These are phyloP conservation scores for Rousettus leschenaultii DNA, from an alignment of 2,113 vertebrate species.

Conservation along the genomic window DNA sequence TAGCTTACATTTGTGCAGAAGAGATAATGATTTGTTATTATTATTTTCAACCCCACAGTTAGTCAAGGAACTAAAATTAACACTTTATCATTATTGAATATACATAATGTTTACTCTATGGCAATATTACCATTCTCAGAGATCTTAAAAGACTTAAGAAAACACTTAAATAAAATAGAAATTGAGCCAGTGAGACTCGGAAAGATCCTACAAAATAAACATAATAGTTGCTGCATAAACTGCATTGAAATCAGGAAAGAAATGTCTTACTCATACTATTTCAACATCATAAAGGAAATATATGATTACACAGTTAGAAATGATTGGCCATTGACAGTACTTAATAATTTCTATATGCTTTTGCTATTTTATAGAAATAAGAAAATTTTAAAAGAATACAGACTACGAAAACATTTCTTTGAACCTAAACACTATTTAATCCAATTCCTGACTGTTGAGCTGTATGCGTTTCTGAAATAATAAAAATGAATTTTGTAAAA, in stretches of 20 bases:
- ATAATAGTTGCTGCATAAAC: background rate
- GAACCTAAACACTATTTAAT: background rate
- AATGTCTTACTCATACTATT: background rate
- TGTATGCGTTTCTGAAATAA: background rate
- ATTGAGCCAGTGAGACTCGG: background rate
- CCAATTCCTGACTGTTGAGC: background rate
- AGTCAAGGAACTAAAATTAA: conserved; percentile 13
- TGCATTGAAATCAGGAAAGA: background rate
- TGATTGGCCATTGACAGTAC: background rate
- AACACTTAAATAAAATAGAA: conserved; percentile 9
- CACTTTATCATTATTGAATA: background rate
- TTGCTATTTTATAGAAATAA: background rate
- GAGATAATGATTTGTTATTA: conserved; percentile 6
- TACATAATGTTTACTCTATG: background rate
- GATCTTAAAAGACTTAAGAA: background rate
- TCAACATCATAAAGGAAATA: background rate
- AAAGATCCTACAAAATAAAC: background rate
- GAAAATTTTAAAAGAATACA: background rate
- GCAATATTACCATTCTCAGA: background rate
- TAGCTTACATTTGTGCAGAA: background rate
- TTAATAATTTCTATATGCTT: background rate
- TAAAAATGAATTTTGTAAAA: background rate
- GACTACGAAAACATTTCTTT: background rate
- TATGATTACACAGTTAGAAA: background rate
- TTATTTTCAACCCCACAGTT: background rate